Evolutionary conservation across 2,113 vertebrate species (phyloP).

Genomic region (Poicephalus gulielmi): DNA sequence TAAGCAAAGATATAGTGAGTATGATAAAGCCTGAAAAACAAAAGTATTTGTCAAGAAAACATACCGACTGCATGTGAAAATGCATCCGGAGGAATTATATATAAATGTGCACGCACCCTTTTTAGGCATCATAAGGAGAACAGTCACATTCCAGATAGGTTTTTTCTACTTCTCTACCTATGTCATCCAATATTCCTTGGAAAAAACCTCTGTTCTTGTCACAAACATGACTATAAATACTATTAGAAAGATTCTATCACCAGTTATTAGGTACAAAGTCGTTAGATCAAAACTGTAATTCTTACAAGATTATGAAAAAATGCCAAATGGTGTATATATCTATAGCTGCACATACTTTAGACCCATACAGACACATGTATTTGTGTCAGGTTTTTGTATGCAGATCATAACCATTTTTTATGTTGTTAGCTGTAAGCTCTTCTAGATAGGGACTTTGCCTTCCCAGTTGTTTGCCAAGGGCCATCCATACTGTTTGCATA

Average conservation of each 20-base stretch:
- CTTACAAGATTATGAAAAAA: background rate
- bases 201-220: background rate
- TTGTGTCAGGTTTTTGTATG: background rate
- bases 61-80: background rate
- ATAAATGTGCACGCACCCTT: background rate
- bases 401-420: background rate
- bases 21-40: background rate
- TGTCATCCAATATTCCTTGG: background rate
- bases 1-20: background rate
- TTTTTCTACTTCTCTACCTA: background rate
- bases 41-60: background rate
- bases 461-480: background rate
- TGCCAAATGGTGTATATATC: background rate
- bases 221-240: background rate
- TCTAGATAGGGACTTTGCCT: background rate
- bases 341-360: background rate
- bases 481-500: background rate
- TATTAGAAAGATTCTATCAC: accelerated
- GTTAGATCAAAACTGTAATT: background rate
- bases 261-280: background rate
- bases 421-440: background rate
- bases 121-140: background rate
- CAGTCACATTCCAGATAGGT: background rate
- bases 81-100: background rate
- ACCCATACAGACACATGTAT: background rate